A percentile compares a stretch with the other conserved stretches of the same genome.
These are phyloP conservation scores for Kuschelorhynchus macadamiae DNA, from an alignment of 2,888 invertebrate genomes.

Conservation along the genomic window DNA sequence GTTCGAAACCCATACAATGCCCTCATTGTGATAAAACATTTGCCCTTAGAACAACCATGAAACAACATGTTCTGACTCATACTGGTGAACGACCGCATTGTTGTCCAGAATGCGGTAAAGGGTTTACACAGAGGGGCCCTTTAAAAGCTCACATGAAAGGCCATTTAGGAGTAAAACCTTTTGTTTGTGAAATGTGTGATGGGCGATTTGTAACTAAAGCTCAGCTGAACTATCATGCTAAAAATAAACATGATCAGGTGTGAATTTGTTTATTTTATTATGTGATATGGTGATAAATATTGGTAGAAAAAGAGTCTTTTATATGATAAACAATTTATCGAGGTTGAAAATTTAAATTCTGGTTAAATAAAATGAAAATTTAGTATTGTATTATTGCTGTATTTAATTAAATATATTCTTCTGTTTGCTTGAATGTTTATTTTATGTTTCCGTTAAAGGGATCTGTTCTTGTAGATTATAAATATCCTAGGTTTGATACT, in stretches of 20 bases:
- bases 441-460: no score
- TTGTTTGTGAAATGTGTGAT: slow-evolving; percentile 57
- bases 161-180: slow-evolving; percentile 60
- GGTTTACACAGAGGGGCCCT: slow-evolving; percentile 68
- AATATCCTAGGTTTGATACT: no score
- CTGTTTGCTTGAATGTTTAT: no score
- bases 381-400: no score
- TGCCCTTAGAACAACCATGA: slow-evolving; percentile 70
- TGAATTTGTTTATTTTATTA: slow-evolving; percentile 2
- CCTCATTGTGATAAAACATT: slow-evolving; percentile 72
- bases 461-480: no score
- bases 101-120: slow-evolving; percentile 72
- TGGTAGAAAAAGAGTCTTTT: no score
- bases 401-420: no score
- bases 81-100: slow-evolving; percentile 71
- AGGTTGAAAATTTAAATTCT: no score
- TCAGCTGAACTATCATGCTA: slow-evolving; percentile 39
- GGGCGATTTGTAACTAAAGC: slow-evolving; percentile 59
- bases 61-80: slow-evolving; percentile 67
- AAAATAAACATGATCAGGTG: slow-evolving; percentile 28
- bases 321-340: no score
- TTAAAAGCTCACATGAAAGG: slow-evolving; percentile 40
- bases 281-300: no score
- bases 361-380: no score
- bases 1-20: slow-evolving; percentile 68